These are phyloP conservation scores for Brassicogethes aeneus DNA, from an alignment of 2,888 invertebrate genomes.

Conservation along the genomic window DNA sequence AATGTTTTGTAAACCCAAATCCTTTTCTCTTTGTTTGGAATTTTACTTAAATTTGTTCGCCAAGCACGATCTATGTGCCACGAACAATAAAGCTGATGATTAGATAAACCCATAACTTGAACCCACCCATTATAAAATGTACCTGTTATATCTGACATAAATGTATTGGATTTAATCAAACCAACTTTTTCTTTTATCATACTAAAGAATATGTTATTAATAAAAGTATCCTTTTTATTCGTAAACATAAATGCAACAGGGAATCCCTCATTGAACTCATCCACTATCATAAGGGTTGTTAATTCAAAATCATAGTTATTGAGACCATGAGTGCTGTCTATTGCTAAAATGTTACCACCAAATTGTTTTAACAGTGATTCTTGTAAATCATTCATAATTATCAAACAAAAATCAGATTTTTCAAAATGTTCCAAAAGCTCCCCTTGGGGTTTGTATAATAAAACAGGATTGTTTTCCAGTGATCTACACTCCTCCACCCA, in stretches of 20 bases:
- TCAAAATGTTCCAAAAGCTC: background rate
- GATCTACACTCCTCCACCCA: background rate
- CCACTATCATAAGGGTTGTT: slow-evolving; percentile 7
- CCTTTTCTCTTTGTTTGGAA: background rate
- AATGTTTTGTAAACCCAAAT: background rate
- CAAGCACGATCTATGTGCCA: background rate
- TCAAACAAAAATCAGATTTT: background rate
- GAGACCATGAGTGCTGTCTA: slow-evolving; percentile 3
- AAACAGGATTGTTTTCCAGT: slow-evolving; percentile 2
- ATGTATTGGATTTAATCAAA: no score
- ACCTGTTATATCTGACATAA: no score
- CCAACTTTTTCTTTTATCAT: slow-evolving; percentile 1
- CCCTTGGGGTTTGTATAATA: slow-evolving; percentile 3
- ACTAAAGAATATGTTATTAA: background rate
- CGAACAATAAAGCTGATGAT: background rate
- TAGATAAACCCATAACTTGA: background rate
- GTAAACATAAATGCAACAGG: slow-evolving; percentile 7
- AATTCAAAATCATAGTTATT: slow-evolving; percentile 12
- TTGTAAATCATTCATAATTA: slow-evolving; percentile 3
- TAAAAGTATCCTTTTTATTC: slow-evolving; percentile 7
- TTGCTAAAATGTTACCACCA: no score
- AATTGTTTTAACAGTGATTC: background rate
- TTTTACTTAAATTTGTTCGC: background rate
- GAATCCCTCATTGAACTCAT: slow-evolving; percentile 11
- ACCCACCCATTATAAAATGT: background rate